These are phyloP conservation scores for Falco cherrug DNA, from an alignment of 2,797 vertebrate species.

Conservation along the genomic window DNA sequence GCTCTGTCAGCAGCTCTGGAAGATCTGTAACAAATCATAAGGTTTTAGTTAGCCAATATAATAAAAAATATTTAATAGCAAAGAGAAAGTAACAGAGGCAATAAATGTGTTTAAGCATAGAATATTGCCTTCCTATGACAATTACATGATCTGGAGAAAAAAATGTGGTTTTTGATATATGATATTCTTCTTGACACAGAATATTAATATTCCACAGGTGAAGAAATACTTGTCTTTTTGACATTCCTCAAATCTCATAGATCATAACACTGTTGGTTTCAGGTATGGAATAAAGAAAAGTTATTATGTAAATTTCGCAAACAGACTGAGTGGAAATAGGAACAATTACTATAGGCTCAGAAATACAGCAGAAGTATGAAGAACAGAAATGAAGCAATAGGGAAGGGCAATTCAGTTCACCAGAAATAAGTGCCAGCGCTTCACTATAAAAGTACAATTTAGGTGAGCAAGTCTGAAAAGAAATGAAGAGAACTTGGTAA, in stretches of 20 bases:
- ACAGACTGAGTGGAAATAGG: background rate
- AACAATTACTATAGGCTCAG: background rate
- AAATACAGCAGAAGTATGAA: background rate
- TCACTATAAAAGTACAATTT: background rate
- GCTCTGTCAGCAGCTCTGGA: conserved; percentile 39
- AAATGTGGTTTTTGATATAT: background rate
- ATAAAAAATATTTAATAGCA: conserved; percentile 17
- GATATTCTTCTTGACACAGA: background rate
- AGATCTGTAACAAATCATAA: conserved; percentile 30
- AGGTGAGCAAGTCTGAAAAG: background rate
- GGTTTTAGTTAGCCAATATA: conserved; percentile 15
- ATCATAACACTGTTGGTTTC: background rate
- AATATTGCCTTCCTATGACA: conserved; percentile 7
- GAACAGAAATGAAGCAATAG: background rate
- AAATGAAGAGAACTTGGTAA: background rate
- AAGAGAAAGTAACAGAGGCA: background rate
- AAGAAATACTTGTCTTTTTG: conserved; percentile 7
- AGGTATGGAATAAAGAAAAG: background rate
- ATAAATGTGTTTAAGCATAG: conserved; percentile 14
- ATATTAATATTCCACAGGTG: background rate
- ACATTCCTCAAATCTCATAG: background rate
- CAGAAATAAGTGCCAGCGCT: background rate
- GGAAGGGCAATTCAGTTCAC: background rate
- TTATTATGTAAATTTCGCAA: conserved; percentile 6
- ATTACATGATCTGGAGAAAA: background rate